Percentiles rank a stretch among this genome's conserved stretches.
phyloP scores from a whole-genome alignment of 1,140 invertebrate species.

The Pararge aegeria region DNA sequence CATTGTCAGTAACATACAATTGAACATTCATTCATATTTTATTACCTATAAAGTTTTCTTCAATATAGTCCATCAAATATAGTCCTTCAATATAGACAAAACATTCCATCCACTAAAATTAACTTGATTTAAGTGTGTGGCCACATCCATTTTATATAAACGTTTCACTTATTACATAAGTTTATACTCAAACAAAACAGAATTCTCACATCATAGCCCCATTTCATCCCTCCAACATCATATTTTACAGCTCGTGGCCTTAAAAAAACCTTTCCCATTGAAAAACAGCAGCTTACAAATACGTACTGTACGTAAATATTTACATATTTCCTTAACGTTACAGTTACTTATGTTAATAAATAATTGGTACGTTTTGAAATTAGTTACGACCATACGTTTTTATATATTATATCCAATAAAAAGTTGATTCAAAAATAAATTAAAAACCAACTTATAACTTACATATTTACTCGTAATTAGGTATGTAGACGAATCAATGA shows the following conservation, averaged over 20 bases:
- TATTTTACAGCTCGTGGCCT: constrained; percentile 41
- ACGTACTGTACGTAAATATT: constrained; percentile 66
- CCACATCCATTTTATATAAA: background rate
- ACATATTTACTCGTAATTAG: background rate
- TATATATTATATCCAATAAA: constrained; percentile 23
- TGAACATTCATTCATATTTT: too few relatives aligned
- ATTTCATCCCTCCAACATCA: constrained; percentile 21
- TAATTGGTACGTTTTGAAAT: constrained; percentile 46
- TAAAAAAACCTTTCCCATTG: constrained; percentile 54
- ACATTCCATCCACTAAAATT: background rate
- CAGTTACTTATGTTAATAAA: constrained; percentile 37
- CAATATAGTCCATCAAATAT: too few relatives aligned
- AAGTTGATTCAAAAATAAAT: constrained; percentile 23
- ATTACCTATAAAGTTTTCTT: too few relatives aligned
- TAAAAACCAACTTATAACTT: constrained; percentile 36
- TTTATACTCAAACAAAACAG: constrained; percentile 14
- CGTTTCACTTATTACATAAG: constrained; percentile 3
- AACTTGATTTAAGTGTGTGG: background rate
- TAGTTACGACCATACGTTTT: constrained; percentile 27
- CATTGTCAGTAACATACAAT: too few relatives aligned
- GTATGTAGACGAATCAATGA: constrained; percentile 19
- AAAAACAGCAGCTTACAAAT: constrained; percentile 68
- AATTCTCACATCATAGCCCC: constrained; percentile 17
- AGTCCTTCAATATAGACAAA: too few relatives aligned
- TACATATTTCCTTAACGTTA: constrained; percentile 60